Base-by-base conservation (phyloP, 2,888 invertebrate genomes). In the Noctua comes region DNA sequence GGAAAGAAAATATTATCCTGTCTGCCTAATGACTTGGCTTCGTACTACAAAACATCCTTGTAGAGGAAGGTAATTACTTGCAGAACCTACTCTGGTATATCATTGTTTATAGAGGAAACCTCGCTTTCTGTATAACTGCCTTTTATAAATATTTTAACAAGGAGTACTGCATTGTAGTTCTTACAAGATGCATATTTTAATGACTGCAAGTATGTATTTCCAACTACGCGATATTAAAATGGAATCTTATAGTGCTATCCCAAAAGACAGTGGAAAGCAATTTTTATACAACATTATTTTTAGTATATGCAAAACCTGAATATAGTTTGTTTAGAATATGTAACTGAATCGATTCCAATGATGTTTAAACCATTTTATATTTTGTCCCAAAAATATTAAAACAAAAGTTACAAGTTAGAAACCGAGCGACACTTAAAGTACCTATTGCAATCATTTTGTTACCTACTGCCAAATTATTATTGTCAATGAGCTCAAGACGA, bases 21-120 rank as follows among this genome's bases (percentile, higher is more conserved):
- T 59, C 36, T 62, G 11, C 24, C 10, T 75, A 68, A 71, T 57
- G 74, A 71, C 62, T 68, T 64, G 24, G 24, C 59, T 54, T 54
- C 5, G 68, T 11, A 77, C 68, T 11, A 65, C 54, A 77, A 70
- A 66, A 68, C 70, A 71, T 75, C 48, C 48, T 71, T 71, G 48
- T 57, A n/a, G 59, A 75, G 24, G 62, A 64, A 77, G 40, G 54
- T 68, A 82, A 77, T 66, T 80, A 46, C 46, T 70, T 66, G 36
- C 27, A n/a, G 59, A 77, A 69, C 51, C 57, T 59, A 43, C 43
- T 36, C 79, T 51, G 18, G 51, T 40, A 62, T 68, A 24, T 54
- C 21, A 54, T 62, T 70, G 46, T 77, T 64, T 70, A 69, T 51
- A 62, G 54, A 18, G 24, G n/a, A 76, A 72, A 18, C 7, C 62